Percentiles rank a stretch among this genome's conserved stretches.
Conservation (phyloP, 2,113 vertebrate species). For the Hystrix cristata region DNA sequence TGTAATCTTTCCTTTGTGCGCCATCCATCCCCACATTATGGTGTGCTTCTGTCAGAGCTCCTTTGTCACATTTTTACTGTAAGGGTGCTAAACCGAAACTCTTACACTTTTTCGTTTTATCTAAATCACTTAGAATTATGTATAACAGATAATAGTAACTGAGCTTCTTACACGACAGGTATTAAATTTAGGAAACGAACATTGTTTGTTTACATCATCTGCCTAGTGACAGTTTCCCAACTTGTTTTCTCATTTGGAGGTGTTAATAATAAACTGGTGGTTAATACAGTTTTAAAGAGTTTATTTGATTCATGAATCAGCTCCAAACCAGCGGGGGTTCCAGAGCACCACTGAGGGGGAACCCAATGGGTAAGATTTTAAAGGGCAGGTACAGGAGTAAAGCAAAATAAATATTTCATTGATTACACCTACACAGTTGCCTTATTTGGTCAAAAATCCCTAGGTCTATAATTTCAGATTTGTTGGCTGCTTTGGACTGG, state of each 20-base stretch:
- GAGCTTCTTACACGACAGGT: background rate
- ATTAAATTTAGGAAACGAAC: background rate
- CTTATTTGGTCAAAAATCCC: background rate
- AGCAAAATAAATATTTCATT: background rate
- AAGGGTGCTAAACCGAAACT: background rate
- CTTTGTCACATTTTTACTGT: background rate
- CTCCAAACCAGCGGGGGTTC: background rate
- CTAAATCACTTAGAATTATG: background rate
- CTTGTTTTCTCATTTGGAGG: slow-evolving; percentile 4
- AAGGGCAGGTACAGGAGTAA: background rate
- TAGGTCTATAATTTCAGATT: background rate
- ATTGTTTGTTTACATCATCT: background rate
- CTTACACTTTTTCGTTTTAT: background rate
- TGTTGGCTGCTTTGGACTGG: background rate
- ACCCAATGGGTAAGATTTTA: too few species aligned
- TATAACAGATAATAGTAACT: background rate
- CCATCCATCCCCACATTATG: background rate
- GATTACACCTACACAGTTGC: background rate
- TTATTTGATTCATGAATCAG: background rate
- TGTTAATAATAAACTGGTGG: background rate
- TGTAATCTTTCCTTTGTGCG: background rate
- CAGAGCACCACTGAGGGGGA: background rate
- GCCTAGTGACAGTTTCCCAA: background rate
- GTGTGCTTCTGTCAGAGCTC: background rate
- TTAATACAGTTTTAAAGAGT: background rate